Evolutionary conservation across 2,113 vertebrate genomes (phyloP).

Genomic region (Dunckerocampus dactyliophorus): DNA sequence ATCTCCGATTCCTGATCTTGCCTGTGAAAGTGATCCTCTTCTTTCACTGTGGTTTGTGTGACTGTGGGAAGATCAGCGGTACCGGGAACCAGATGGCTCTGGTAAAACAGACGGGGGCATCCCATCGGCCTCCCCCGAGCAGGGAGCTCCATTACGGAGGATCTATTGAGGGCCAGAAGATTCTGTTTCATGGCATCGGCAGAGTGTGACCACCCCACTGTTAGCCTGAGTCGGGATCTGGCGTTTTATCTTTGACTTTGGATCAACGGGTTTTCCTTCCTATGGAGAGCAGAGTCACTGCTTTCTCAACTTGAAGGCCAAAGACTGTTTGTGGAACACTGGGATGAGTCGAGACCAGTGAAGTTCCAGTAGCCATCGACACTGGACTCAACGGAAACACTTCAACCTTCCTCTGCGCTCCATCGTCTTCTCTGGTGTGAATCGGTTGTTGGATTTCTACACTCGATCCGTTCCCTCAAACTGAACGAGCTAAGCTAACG

Average conservation of each 20-base stretch:
- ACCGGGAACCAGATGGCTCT: constrained; percentile 61
- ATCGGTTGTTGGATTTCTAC: too few species aligned
- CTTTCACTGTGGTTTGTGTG: constrained; percentile 50
- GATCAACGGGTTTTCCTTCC: constrained; percentile 22
- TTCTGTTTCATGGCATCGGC: constrained; percentile 69
- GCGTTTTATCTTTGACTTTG: constrained; percentile 51
- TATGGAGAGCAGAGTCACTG: constrained; percentile 44
- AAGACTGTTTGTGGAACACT: constrained; percentile 48
- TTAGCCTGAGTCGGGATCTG: constrained; percentile 29
- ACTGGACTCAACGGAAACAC: background rate
- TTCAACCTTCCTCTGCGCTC: too few species aligned
- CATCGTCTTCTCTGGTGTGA: too few species aligned
- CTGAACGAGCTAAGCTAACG: too few species aligned
- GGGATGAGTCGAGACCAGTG: constrained; percentile 38
- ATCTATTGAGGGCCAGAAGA: constrained; percentile 62
- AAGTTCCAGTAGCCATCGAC: constrained; percentile 22
- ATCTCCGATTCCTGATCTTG: constrained; percentile 57
- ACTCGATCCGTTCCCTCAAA: too few species aligned
- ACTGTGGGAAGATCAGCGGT: constrained; percentile 56
- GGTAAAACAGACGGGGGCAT: constrained; percentile 58
- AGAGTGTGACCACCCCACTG: constrained; percentile 56
- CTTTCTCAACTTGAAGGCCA: constrained; percentile 38
- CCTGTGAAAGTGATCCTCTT: constrained; percentile 62
- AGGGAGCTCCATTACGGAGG: constrained; percentile 58
- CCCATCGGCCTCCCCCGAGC: constrained; percentile 49